Evolutionary conservation across 2,113 vertebrate genomes (phyloP), one percentile per base, ranked within the genome.

Genomic region (Gambusia affinis): DNA sequence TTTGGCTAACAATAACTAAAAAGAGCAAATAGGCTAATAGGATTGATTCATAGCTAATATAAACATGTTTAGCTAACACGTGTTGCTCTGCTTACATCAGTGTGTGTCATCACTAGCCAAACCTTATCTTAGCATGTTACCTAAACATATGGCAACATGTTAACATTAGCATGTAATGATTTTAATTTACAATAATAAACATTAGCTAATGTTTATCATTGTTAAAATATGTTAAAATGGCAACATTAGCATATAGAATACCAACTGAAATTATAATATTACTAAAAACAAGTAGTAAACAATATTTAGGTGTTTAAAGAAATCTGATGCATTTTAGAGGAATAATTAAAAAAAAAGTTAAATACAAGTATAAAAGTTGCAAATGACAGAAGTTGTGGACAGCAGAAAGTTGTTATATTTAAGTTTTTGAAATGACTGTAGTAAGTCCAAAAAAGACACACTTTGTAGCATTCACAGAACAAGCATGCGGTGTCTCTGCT

Each of bases 401-500:
- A 42, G 24, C 51, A 3, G 22, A 57, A 11, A 57, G 22, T n/a
- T 57, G 17, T n/a, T 19, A n/a, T 3, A 57, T 57, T 57, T n/a
- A 17, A 57, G 24, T 57, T 7, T 2, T n/a, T 57, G 8, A 57
- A 57, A 57, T 57, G 8, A 17, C 72, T 76, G 66, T 76, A 72
- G 14, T 54, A 78, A 33, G 37, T 14, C 31, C 70, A 79, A 75
- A 54, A 51, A 37, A 24, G 22, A 54, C 22, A 47, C 17, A 6
- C 7, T 3, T n/a, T 3, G 22, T n/a, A n/a, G 8, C 24, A 10
- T 57, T 57, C 47, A 28, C 3, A 44, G 30, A 62, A 72, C 73
- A 75, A 51, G 42, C 10, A 17, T 75, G 78, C 35, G 70, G 5
- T 35, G 66, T 76, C 61, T 60, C 42, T 54, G 27, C 42, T 11